Conservation (phyloP, 2,113 vertebrate genomes). For the Bombycilla garrulus region DNA sequence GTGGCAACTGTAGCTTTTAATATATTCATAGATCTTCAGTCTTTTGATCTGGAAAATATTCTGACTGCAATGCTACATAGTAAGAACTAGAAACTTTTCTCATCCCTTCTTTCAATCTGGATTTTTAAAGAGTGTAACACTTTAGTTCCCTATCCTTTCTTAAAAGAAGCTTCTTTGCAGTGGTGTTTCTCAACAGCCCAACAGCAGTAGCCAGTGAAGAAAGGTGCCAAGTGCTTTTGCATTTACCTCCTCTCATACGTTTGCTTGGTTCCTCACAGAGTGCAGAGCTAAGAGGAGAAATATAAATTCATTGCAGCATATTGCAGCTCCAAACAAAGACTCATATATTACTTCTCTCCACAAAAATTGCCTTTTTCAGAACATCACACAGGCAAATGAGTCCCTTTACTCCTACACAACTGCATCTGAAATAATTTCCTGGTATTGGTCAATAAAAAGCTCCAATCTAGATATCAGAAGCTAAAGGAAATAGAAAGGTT, state of each 20-base stretch:
- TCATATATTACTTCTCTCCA: neutral
- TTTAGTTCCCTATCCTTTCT: neutral
- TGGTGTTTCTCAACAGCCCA: neutral
- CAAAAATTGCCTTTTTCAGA: neutral
- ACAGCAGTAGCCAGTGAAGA: neutral
- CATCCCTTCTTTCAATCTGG: neutral
- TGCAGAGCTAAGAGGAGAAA: neutral
- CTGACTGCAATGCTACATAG: fast-evolving
- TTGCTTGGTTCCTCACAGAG: neutral
- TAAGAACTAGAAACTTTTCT: neutral
- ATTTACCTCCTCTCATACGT: neutral
- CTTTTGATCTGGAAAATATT: neutral
- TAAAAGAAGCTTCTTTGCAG: neutral
- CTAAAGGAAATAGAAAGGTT: neutral
- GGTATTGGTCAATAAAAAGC: neutral
- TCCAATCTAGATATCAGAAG: neutral
- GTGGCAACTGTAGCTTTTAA: neutral
- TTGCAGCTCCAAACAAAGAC: neutral
- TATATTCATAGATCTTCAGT: neutral
- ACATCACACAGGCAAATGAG: neutral
- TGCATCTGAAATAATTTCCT: neutral
- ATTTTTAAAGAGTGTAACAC: neutral
- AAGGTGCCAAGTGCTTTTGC: neutral
- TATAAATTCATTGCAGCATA: neutral
- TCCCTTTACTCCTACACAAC: neutral